Base-by-base conservation (phyloP, 1,140 invertebrate genomes). In the Agrilus planipennis region DNA sequence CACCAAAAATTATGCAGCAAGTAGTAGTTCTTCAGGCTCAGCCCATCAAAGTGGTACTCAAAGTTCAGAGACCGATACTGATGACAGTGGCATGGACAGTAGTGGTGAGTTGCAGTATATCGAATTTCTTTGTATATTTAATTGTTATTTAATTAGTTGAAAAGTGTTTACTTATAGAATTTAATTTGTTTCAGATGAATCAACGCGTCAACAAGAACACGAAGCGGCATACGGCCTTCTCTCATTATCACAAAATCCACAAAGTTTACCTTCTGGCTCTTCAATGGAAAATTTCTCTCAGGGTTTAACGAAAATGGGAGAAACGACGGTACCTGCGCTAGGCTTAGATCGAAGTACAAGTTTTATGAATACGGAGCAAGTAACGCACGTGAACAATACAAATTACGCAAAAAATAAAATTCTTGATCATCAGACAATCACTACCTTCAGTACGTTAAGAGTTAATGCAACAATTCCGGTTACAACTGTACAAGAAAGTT, bases 141-240 rank as follows among this genome's bases (percentile, higher is more conserved):
- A 27, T 7, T 27, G 12, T 9, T 27, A 12, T 27, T 27, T 7
- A 27, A 27, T 27, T 9, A 27, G 12, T 27, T 27, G 12, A 27
- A 27, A 27, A 9, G 23, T 27, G 7, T n/a, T n/a, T n/a, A n/a
- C n/a, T n/a, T n/a, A n/a, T n/a, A n/a, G 11, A 14, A 12, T 37
- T 30, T 10, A 22, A 19, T 34, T 44, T n/a, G 4, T 57, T 56
- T 17, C 41, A 59, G 55, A 61, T 44, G 59, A 60, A 47, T 58
- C 55, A 43, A 61, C 73, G 2, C 65, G 75, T 12, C 56, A 75
- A 34, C 71, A 82, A 45, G 88, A 92, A 58, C 82, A 88, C 49
- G 89, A 93, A 67, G 88, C 87, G 2, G 89, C 88, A 0, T 77
- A 82, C 42, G 85, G 89, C 56, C 62, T 94, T 22, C 60, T 93